Evolutionary conservation across 1,140 invertebrate genomes (phyloP).

Genomic region (Drosophila triauraria): DNA sequence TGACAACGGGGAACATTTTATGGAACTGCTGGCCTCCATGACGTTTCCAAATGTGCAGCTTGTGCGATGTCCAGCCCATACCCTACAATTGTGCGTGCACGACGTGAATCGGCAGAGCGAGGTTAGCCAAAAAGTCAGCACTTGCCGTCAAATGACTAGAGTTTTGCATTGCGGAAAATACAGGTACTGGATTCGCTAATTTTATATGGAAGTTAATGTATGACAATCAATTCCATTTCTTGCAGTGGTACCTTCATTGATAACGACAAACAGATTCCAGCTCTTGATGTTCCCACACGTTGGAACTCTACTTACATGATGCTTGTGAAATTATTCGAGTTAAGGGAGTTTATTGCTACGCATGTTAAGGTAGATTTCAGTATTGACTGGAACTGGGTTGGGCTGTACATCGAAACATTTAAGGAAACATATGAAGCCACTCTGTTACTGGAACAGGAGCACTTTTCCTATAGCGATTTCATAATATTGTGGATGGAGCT

Average conservation of each 20-base stretch:
- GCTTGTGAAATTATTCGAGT: conserved; percentile 12
- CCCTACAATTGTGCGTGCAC: conserved; percentile 22
- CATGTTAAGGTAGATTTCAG: neutral
- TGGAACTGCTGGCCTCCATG: conserved; percentile 20
- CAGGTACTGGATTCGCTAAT: conserved; percentile 4
- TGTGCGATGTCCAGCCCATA: conserved; percentile 22
- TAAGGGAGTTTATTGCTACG: conserved; percentile 16
- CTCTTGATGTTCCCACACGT: conserved; percentile 8
- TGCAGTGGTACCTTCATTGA: conserved; percentile 19
- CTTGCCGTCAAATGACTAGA: conserved; percentile 14
- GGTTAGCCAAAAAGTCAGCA: conserved; percentile 13
- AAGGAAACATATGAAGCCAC: conserved; percentile 10
- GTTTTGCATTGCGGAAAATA: conserved; percentile 1
- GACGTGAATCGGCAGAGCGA: conserved; percentile 19
- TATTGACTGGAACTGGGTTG: conserved; percentile 23
- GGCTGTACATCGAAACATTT: conserved; percentile 9
- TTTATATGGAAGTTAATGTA: too few species aligned
- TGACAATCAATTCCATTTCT: neutral
- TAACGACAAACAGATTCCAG: conserved; percentile 21
- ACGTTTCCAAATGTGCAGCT: conserved; percentile 23
- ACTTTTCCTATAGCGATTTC: conserved; percentile 10
- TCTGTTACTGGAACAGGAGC: conserved; percentile 3
- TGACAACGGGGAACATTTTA: conserved; percentile 17
- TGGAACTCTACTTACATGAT: conserved; percentile 24
- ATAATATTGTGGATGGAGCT: conserved; percentile 30